Evolutionary conservation across 2,888 invertebrate species (phyloP), one percentile per base, ranked within the genome.

Genomic region (Zeuzera pyrina): DNA sequence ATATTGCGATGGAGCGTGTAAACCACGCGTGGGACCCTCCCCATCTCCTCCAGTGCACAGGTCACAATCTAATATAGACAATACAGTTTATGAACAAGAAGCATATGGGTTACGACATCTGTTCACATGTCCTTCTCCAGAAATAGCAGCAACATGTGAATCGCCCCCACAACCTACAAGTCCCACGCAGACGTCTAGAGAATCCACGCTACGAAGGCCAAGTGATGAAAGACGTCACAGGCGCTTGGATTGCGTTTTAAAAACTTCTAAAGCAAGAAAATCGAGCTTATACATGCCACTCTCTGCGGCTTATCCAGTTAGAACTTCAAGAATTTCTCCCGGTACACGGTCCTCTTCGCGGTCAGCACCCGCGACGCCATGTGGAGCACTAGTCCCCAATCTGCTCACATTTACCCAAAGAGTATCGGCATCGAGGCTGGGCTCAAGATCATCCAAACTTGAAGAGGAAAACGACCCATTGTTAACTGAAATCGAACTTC

Each of bases 91-190:
- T 39, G 73, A 76, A 31, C 68, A 60, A 13, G 77, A 76, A 35
- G 53, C 65, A 0, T 72, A 65, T 39, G 64, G 58, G 12, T 43
- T 70, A 8, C 61, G 70, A 3, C 69, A 68, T 29, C 47, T 69
- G n/a, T 63, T 64, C 45, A 45, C 59, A 15, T n/a, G n/a, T n/a
- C 66, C 62, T 6, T 63, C 66, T 4, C 61, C 69, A 10, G 71
- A 67, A 21, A 52, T 52, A 1, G 52, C 59, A 2, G 63, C 59
- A 2, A 50, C 67, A n/a, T 72, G 71, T 19, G 69, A 73, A 44
- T 93, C 93, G 0, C 93, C 93, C 0, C 93, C 93, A 0, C 87
- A 89, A 47, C 91, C 92, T 2, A 93, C 92, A n/a, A 92, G 92
- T 56, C 93, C 93, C 3, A 92, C 92, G 7, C 85, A 89, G 43